phyloP scores from a whole-genome alignment of 64 coral and sea anemone species.

The Catalaphyllia jardinei region DNA sequence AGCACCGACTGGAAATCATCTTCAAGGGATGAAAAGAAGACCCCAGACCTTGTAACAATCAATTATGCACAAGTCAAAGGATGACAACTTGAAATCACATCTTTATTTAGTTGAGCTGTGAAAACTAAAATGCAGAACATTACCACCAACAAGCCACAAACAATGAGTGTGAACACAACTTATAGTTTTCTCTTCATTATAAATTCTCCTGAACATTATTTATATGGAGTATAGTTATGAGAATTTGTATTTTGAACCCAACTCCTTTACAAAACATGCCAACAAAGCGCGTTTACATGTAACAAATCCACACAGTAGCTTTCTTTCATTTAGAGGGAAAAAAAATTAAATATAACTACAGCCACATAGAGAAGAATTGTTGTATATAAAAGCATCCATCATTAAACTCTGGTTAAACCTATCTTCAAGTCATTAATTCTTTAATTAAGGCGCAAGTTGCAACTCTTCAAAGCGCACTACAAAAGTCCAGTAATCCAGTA shows the following conservation, averaged over 20 bases:
- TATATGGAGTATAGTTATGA: no score
- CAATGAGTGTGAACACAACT: background rate
- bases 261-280: background rate
- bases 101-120: conserved; percentile 1
- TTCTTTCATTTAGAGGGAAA: background rate
- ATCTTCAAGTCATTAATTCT: background rate
- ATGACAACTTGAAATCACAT: background rate
- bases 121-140: background rate
- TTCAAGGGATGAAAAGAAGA: no score
- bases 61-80: no score
- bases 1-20: no score
- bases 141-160: background rate
- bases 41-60: no score
- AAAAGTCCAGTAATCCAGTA: background rate
- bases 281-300: background rate
- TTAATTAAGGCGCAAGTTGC: background rate
- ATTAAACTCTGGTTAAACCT: conserved; percentile 9
- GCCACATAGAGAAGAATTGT: background rate
- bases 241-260: no score
- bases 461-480: background rate
- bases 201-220: no score
- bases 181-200: background rate
- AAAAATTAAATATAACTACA: background rate
- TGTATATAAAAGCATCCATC: background rate
- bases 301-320: background rate